These are phyloP conservation scores for Sebastes iracundus DNA, from an alignment of 2,797 vertebrate species.

Conservation along the genomic window DNA sequence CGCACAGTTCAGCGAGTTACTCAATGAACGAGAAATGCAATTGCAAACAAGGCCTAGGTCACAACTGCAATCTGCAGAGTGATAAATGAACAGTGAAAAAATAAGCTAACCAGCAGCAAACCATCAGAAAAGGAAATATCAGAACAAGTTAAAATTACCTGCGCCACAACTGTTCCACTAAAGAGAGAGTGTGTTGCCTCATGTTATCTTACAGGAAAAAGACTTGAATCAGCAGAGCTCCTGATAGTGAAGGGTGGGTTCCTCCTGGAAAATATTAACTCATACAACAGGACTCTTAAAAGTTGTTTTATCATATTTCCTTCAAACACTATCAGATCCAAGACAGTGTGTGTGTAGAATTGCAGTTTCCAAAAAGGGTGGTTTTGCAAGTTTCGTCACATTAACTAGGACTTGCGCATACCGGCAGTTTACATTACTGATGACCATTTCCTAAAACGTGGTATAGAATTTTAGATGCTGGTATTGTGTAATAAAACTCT, in stretches of 20 bases:
- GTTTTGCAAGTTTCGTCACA: background rate
- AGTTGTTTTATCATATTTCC: background rate
- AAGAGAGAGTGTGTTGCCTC: background rate
- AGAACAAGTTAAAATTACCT: background rate
- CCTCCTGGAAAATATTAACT: slow-evolving; percentile 26
- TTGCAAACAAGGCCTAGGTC: background rate
- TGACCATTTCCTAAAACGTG: background rate
- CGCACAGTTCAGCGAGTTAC: slow-evolving; percentile 32
- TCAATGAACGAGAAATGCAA: slow-evolving; percentile 22
- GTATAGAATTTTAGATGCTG: background rate
- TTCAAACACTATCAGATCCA: background rate
- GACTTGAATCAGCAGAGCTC: background rate
- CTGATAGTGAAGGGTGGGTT: slow-evolving; percentile 16
- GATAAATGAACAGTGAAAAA: background rate
- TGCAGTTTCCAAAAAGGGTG: background rate
- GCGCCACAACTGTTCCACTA: background rate
- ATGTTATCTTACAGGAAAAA: slow-evolving; percentile 7
- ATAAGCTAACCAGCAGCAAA: background rate
- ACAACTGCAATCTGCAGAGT: background rate
- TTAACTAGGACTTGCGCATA: background rate
- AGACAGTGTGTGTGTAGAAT: background rate
- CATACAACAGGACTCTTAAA: background rate
- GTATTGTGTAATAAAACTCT: background rate
- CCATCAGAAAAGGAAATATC: background rate
- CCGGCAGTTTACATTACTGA: background rate